Conservation (phyloP, 1,140 invertebrate species). For the Bilobella aurantiaca region DNA sequence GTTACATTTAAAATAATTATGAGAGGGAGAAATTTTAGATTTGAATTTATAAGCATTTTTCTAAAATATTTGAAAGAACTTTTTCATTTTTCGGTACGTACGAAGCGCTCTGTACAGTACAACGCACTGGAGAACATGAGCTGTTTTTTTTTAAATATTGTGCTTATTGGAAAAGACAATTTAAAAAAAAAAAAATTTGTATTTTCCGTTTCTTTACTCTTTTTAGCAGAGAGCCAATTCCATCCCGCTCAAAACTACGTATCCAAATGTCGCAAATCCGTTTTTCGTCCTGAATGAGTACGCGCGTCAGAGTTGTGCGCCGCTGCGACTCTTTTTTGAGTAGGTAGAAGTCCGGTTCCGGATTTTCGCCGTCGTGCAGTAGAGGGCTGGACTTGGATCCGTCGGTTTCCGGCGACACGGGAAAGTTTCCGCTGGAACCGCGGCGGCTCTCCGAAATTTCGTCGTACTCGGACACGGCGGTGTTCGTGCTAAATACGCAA, state of each 20-base stretch:
- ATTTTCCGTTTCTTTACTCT: conserved; percentile 16
- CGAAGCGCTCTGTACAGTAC: no score
- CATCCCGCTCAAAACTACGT: conserved; percentile 57
- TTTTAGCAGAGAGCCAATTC: conserved; percentile 42
- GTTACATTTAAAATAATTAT: no score
- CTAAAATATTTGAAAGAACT: no score
- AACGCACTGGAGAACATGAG: no score
- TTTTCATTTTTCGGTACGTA: no score
- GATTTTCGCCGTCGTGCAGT: conserved; percentile 38
- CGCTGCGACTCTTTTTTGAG: conserved; percentile 95
- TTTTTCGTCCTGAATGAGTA: conserved; percentile 74
- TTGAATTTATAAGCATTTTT: no score
- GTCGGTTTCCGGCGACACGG: conserved; percentile 33
- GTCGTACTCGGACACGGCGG: conserved; percentile 31
- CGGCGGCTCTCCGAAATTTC: conserved; percentile 23
- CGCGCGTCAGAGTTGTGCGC: conserved; percentile 75
- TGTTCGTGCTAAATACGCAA: conserved; percentile 22
- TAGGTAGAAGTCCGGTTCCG: conserved; percentile 86
- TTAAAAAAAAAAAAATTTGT: neutral
- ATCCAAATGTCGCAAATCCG: conserved; percentile 79
- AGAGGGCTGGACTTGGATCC: conserved; percentile 28
- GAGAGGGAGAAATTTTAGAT: no score
- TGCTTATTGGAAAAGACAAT: no score
- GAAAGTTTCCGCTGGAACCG: conserved; percentile 25
- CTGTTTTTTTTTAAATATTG: no score